phyloP scores from a whole-genome alignment of 2,113 vertebrate genomes.

The Apodemus sylvaticus region DNA sequence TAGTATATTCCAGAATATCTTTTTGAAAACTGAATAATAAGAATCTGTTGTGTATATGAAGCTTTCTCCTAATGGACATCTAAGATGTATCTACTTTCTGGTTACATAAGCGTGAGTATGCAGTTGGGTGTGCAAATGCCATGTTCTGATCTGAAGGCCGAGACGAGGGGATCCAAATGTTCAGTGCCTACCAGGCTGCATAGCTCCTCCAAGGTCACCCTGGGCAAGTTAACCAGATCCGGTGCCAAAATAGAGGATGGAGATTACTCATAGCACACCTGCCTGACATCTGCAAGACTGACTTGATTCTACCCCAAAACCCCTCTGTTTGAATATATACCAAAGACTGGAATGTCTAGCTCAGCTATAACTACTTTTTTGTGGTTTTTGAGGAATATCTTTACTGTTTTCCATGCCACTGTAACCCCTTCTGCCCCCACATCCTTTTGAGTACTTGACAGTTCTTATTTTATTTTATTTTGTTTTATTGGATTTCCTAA shows the following conservation, averaged over 20 bases:
- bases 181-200: neutral
- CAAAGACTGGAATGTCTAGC: neutral
- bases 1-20: neutral
- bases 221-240: neutral
- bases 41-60: neutral
- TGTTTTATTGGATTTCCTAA: neutral
- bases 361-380: neutral
- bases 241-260: no score
- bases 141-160: neutral
- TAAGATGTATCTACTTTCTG: neutral
- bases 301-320: no score
- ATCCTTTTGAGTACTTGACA: neutral
- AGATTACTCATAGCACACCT: no score
- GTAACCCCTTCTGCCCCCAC: no score
- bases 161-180: neutral
- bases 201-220: neutral
- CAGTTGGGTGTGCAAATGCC: rapidly evolving
- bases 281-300: neutral
- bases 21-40: neutral
- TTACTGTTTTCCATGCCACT: neutral
- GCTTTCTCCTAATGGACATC: neutral
- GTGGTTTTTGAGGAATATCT: neutral
- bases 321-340: neutral
- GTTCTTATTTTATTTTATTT: neutral
- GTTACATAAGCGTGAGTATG: neutral